Evolutionary conservation across 2,113 vertebrate genomes (phyloP), one percentile per base, ranked within the genome.

Genomic region (Calypte anna): DNA sequence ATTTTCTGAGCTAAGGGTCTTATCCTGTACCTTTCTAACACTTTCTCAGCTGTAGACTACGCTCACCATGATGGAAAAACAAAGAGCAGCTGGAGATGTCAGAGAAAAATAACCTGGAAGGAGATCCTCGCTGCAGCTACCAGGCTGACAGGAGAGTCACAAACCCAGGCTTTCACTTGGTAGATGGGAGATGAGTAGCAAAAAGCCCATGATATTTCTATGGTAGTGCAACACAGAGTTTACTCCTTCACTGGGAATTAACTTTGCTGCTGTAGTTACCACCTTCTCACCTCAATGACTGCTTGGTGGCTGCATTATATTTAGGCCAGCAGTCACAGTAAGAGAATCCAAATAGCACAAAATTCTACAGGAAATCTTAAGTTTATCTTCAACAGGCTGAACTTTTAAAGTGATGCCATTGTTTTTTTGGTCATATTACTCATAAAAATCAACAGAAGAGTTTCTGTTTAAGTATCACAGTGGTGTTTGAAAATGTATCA

Each of bases 281-380:
- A 68, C n/a, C 19, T 57, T 46, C 55, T 55, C 0, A 0, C 33
- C 33, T 46, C 33, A 50, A 33, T 15, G 18, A 46, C 19, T 21
- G 21, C n/a, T 43, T 44, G 30, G 22, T 53, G n/a, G 30, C 28
- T 33, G 16, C 57, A 50, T 38, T 86, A 82, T 53, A 16, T 33
- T 55, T 36, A 82, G 48, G 30, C n/a, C 58, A 76, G 43, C 9
- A 55, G 51, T 18, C 64, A 30, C 1, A 0, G 8, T 16, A 82
- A n/a, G 31, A 72, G 14, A 19, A 33, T 54, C 31, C 62, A 31
- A 58, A 13, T 19, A 74, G 61, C 33, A 80, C 1, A 2, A 46
- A 89, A 68, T 50, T 76, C 38, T 36, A 18, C 55, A 66, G 12
- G 43, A 74, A 67, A 83, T 30, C 19, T 64, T 33, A 64, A 83